Percentiles rank a stretch among this genome's conserved stretches.
phyloP scores from a whole-genome alignment of 2,888 invertebrate genomes.

The Drosophila peninsularis region DNA sequence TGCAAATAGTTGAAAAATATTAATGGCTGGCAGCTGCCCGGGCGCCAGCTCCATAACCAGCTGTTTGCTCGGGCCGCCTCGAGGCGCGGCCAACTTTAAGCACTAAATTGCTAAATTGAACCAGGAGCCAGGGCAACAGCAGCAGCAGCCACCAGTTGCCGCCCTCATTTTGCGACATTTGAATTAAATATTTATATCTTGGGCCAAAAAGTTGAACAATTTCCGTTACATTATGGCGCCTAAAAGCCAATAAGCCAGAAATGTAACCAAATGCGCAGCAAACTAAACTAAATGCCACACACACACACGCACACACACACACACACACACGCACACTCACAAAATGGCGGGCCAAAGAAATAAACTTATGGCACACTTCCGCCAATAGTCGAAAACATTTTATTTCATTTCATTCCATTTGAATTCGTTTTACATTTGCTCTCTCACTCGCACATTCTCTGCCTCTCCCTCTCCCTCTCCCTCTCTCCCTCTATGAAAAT shows the following conservation, averaged over 20 bases:
- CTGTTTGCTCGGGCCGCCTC: background rate
- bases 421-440: conserved; percentile 38
- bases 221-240: conserved; percentile 74
- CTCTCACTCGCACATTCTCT: conserved; percentile 14
- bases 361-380: conserved; percentile 78
- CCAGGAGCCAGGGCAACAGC: conserved; percentile 9
- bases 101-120: conserved; percentile 52
- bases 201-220: conserved; percentile 70
- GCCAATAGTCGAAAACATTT: conserved; percentile 77
- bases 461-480: background rate
- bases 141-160: conserved; percentile 46
- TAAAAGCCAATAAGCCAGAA: conserved; percentile 71
- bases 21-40: conserved; percentile 68
- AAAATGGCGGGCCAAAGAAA: conserved; percentile 73
- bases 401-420: conserved; percentile 70
- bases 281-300: conserved; percentile 47
- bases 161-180: conserved; percentile 44
- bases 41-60: background rate
- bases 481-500: conserved; percentile 56
- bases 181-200: conserved; percentile 75
- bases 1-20: conserved; percentile 79
- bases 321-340: conserved; percentile 16
- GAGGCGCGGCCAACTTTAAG: conserved; percentile 13
- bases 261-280: conserved; percentile 43
- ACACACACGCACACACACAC: background rate